phyloP scores from a whole-genome alignment of 2,888 invertebrate species.

The Euclidia mi region DNA sequence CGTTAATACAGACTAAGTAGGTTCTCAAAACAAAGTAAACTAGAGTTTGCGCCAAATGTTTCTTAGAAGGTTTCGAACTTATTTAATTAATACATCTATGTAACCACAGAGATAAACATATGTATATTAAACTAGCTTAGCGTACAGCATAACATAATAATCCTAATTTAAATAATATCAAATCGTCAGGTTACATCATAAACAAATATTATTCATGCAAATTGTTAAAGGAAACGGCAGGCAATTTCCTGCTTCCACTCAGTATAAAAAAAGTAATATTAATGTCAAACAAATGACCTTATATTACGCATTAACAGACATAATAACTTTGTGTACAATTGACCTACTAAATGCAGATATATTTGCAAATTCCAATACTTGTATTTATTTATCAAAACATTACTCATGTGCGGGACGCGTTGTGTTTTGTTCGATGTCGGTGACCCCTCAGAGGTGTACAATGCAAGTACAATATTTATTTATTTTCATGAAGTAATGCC shows the following conservation, averaged over 20 bases:
- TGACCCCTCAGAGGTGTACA: slow-evolving; percentile 43
- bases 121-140: too few relatives aligned
- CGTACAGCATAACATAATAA: too few relatives aligned
- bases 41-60: too few relatives aligned
- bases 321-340: slow-evolving; percentile 38
- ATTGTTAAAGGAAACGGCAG: slow-evolving; percentile 4
- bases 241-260: slow-evolving; percentile 4
- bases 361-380: slow-evolving; percentile 67
- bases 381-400: slow-evolving; percentile 58
- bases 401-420: slow-evolving; percentile 54
- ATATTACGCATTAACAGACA: slow-evolving; percentile 28
- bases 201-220: slow-evolving; percentile 4
- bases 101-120: too few relatives aligned
- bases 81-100: too few relatives aligned
- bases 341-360: slow-evolving; percentile 64
- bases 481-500: slow-evolving; percentile 37
- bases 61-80: too few relatives aligned
- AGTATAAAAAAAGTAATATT: not conserved
- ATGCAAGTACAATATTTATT: slow-evolving; percentile 29
- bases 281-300: slow-evolving; percentile 42
- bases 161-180: not conserved
- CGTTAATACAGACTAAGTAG: too few relatives aligned
- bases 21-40: too few relatives aligned
- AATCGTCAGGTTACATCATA: slow-evolving; percentile 5
- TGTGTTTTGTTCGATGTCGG: slow-evolving; percentile 49